These are phyloP conservation scores for Folsomia candida DNA, from an alignment of 2,888 invertebrate genomes.

Conservation along the genomic window DNA sequence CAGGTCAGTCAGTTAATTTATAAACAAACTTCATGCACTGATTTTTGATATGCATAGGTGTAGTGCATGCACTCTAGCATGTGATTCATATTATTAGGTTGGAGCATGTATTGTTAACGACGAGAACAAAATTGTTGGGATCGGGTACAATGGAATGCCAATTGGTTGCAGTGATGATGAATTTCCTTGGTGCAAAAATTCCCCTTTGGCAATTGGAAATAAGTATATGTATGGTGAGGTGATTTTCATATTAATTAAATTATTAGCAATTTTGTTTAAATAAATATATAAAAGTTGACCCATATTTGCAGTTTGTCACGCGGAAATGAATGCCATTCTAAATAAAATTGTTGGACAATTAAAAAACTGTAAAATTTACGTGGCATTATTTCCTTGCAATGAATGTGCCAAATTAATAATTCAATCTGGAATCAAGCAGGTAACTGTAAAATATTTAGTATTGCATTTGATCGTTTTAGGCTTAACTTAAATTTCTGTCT, in stretches of 20 bases:
- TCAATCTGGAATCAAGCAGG: constrained; percentile 79
- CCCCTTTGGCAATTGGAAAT: constrained; percentile 63
- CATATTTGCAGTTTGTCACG: constrained; percentile 98
- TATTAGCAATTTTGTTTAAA: too few relatives aligned
- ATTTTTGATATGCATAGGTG: background rate
- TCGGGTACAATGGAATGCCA: constrained; percentile 98
- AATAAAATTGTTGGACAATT: constrained; percentile 81
- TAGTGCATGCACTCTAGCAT: too few relatives aligned
- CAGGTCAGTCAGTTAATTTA: constrained; percentile 70
- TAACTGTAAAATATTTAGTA: background rate
- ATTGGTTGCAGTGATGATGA: constrained; percentile 80
- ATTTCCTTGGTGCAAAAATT: constrained; percentile 82
- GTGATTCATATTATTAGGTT: too few relatives aligned
- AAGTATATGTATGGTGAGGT: constrained; percentile 83
- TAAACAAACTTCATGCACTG: too few relatives aligned
- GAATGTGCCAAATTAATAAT: constrained; percentile 97
- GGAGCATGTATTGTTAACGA: constrained; percentile 91
- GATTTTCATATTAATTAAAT: background rate
- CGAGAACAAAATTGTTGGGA: constrained; percentile 82
- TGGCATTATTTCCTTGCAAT: constrained; percentile 91
- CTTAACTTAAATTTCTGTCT: background rate
- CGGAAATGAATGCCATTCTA: constrained; percentile 94
- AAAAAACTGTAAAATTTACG: constrained; percentile 78
- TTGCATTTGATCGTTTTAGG: too few relatives aligned
- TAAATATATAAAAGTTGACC: too few relatives aligned